Evolutionary conservation across 2,797 vertebrate genomes (phyloP).

Genomic region (Pogoniulus pusillus): DNA sequence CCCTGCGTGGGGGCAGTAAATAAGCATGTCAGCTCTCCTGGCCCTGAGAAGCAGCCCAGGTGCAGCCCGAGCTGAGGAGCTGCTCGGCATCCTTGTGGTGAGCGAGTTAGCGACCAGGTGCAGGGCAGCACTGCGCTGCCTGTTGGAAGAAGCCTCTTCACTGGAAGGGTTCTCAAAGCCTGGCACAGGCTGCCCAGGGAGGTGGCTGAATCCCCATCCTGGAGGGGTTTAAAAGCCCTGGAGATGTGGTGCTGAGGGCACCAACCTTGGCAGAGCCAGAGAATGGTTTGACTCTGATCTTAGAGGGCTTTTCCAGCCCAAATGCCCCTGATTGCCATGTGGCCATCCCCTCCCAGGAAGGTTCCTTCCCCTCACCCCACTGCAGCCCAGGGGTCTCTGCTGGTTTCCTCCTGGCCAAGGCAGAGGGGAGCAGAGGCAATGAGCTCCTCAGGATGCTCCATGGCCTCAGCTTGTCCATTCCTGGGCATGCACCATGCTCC

Average conservation of each 20-base stretch:
- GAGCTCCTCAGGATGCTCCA: not conserved
- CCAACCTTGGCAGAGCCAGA: no score
- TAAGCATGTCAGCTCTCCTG: not conserved
- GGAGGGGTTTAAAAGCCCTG: no score
- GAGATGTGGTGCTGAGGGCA: no score
- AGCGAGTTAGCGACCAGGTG: not conserved
- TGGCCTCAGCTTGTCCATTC: not conserved
- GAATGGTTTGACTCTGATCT: no score
- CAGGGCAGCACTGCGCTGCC: not conserved
- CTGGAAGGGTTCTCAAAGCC: no score
- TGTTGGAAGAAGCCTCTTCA: no score
- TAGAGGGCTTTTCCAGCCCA: no score
- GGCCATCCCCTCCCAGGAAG: not conserved
- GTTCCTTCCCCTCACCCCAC: not conserved
- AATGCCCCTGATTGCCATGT: not conserved
- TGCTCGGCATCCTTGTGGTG: fast-evolving
- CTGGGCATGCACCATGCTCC: fast-evolving
- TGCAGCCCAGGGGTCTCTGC: not conserved
- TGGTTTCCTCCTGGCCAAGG: not conserved
- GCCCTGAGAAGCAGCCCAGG: not conserved
- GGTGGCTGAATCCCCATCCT: no score
- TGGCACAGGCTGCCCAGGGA: no score
- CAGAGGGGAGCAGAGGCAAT: not conserved
- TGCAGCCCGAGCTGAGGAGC: not conserved
- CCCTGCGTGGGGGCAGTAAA: not conserved